These are phyloP conservation scores for Mus caroli DNA, from an alignment of 2,797 vertebrate genomes.

Conservation along the genomic window DNA sequence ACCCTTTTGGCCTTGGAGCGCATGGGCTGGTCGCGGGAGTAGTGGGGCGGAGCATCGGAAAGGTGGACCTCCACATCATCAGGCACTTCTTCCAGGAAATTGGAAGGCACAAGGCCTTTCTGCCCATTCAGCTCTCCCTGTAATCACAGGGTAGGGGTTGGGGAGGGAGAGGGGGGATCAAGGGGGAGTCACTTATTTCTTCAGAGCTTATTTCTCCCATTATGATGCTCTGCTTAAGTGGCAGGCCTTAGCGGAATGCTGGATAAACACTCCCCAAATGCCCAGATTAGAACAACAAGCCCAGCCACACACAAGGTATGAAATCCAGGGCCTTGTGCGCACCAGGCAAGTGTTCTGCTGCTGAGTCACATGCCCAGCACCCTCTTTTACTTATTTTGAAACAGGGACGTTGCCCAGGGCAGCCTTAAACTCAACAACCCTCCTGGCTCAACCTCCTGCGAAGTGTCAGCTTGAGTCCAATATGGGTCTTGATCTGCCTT, in stretches of 20 bases:
- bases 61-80: conserved; percentile 99
- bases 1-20: conserved; percentile 98
- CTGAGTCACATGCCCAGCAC: background rate
- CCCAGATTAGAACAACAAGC: background rate
- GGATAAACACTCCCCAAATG: background rate
- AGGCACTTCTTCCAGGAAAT: conserved; percentile 99
- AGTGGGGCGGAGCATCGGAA: conserved; percentile 93
- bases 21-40: conserved; percentile 91
- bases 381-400: background rate
- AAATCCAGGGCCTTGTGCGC: background rate
- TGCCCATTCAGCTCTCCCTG: conserved; percentile 98
- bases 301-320: too few relatives aligned
- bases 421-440: background rate
- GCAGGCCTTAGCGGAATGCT: background rate
- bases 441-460: background rate
- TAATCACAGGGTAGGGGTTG: background rate
- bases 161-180: background rate
- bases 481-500: background rate
- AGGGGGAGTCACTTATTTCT: background rate
- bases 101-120: conserved; percentile 98
- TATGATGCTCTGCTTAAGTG: background rate
- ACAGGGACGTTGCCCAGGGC: background rate
- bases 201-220: background rate
- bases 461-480: background rate
- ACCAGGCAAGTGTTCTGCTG: background rate